These are phyloP conservation scores for Camptogramma bilineatum DNA, from an alignment of 2,888 invertebrate species.

Conservation along the genomic window DNA sequence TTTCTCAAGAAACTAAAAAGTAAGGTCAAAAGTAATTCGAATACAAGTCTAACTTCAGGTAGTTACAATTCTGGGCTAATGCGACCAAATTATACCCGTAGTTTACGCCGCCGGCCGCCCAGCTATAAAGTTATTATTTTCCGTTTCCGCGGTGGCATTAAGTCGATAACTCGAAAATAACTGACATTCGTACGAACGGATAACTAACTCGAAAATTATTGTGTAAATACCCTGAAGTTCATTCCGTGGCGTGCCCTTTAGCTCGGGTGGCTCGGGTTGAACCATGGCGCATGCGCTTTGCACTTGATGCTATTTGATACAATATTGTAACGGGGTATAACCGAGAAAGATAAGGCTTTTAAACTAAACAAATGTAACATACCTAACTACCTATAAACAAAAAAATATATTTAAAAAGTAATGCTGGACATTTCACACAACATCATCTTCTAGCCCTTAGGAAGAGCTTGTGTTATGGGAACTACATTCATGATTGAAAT, in stretches of 20 bases:
- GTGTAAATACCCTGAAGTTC: slow-evolving; percentile 38
- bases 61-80: slow-evolving; percentile 75
- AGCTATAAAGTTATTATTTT: slow-evolving; percentile 83
- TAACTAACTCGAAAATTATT: slow-evolving; percentile 82
- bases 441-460: too few relatives aligned
- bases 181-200: slow-evolving; percentile 73
- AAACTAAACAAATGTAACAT: too few relatives aligned
- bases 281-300: background rate
- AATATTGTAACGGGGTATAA: background rate
- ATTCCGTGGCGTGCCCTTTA: background rate
- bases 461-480: too few relatives aligned
- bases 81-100: slow-evolving; percentile 77
- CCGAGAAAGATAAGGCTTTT: too few relatives aligned
- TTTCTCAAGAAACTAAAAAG: slow-evolving; percentile 28
- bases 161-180: slow-evolving; percentile 85
- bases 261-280: background rate
- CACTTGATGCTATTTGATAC: background rate
- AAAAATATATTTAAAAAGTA: too few relatives aligned
- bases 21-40: slow-evolving; percentile 43
- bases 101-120: slow-evolving; percentile 67
- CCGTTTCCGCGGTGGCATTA: slow-evolving; percentile 79
- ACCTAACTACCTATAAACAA: too few relatives aligned
- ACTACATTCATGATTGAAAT: too few relatives aligned
- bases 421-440: too few relatives aligned
- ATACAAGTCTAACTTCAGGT: slow-evolving; percentile 55